Evolutionary conservation across 2,888 invertebrate species (phyloP), one percentile per base, ranked within the genome.

Genomic region (Cosmia pyralina): DNA sequence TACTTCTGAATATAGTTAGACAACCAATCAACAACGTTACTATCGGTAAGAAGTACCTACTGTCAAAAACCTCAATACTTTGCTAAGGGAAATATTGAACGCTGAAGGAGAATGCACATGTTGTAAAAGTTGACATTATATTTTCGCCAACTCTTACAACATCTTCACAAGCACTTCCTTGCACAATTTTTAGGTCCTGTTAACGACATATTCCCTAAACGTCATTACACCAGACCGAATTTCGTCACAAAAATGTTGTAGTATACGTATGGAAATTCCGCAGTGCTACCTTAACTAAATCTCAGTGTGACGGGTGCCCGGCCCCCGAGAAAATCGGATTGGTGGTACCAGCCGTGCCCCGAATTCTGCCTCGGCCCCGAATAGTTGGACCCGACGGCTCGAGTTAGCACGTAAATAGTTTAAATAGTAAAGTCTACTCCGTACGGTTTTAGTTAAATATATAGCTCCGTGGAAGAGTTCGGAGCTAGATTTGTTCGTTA

Each of bases 301-400:
- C 87, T 86, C 83, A 60, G 84, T 72, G 69, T 77, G 73, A 69
- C 76, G 83, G 79, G 81, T 70, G 82, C 63, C 72, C 70, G 82
- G 83, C 82, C 82, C 81, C 81, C 65, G 77, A 77, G 77, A 83
- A 90, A 90, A 90, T 90, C 89, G 77, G 88, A 89, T 90, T 90
- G 86, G 75, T 70, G 67, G 63, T 46, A 64, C 69, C 67, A 75
- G 66, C 79, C 75, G 72, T 77, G 80, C 77, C 82, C 82, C 74
- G 79, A 85, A 85, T 85, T 84, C 72, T 77, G 82, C 81, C 80
- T 72, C 69, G 58, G 60, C 79, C 82, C 79, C 77, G 84, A 82
- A 86, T 82, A 88, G 83, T 75, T 75, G 81, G 76, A 3, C 63
- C 74, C 22, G 50, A 19, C 78, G 46, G 75, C 66, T 70, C 64